phyloP scores from a whole-genome alignment of 2,113 vertebrate species.

The Anhinga anhinga region DNA sequence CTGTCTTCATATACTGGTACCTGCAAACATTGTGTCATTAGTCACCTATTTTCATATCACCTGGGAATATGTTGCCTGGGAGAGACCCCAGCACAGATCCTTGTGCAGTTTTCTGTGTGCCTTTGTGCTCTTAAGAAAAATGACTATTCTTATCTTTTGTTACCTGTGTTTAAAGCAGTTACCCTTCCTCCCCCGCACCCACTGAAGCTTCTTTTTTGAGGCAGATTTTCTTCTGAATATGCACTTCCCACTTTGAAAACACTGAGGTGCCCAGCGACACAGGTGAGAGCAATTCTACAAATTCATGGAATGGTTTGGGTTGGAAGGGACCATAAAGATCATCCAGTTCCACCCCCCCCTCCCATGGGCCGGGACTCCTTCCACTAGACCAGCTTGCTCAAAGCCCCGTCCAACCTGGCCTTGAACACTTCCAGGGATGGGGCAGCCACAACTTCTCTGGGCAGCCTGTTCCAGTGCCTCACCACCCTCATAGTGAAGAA shows the following conservation, averaged over 20 bases:
- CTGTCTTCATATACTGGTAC: neutral
- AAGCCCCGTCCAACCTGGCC: accelerated
- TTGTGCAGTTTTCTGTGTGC: neutral
- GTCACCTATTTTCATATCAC: neutral
- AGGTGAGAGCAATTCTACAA: neutral
- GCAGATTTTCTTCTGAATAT: neutral
- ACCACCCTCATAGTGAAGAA: accelerated
- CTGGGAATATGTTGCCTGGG: neutral
- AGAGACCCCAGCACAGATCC: neutral
- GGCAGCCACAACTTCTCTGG: neutral
- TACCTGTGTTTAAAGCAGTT: neutral
- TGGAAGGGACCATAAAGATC: neutral
- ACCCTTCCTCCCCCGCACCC: neutral
- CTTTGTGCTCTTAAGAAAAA: neutral
- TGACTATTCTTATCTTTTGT: neutral
- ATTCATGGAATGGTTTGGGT: neutral
- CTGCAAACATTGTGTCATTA: neutral
- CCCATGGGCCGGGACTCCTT: neutral
- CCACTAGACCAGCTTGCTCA: accelerated
- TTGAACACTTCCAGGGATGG: neutral
- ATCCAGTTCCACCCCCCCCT: neutral
- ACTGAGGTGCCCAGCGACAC: neutral
- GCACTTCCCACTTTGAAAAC: neutral
- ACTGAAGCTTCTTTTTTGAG: neutral
- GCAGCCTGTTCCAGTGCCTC: accelerated